phyloP scores from a whole-genome alignment of 2,113 vertebrate genomes.

The Pluvianellus socialis region DNA sequence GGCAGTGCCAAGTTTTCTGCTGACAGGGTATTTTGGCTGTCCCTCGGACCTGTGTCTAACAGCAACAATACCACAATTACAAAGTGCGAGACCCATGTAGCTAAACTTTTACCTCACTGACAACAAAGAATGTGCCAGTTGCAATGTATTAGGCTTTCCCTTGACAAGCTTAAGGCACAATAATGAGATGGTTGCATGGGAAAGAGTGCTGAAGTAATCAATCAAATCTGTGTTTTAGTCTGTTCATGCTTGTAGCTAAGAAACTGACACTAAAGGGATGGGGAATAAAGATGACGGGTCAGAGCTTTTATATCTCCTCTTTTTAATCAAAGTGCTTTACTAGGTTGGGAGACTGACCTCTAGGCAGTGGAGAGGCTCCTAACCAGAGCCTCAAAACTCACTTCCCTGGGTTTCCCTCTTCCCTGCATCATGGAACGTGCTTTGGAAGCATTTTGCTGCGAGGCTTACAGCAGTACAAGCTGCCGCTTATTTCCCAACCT shows the following conservation, averaged over 20 bases:
- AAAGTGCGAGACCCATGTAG: not conserved
- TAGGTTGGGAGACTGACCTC: not conserved
- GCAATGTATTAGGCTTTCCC: constrained; percentile 1
- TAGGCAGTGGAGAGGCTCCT: not conserved
- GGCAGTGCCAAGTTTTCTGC: constrained; percentile 26
- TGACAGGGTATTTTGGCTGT: constrained; percentile 17
- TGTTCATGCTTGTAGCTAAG: constrained; percentile 1
- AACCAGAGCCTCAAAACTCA: not conserved
- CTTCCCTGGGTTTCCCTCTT: not conserved
- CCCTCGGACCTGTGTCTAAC: not conserved
- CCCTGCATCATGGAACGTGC: not conserved
- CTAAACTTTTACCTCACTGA: constrained; percentile 46
- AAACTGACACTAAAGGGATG: not conserved
- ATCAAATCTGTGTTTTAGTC: constrained; percentile 6
- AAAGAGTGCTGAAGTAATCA: constrained; percentile 43
- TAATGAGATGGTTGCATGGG: constrained; percentile 33
- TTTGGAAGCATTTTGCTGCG: not conserved
- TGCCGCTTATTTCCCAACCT: not conserved
- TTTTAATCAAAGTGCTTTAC: not conserved
- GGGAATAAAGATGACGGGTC: not conserved
- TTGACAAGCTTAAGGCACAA: constrained; percentile 56
- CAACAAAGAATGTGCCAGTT: constrained; percentile 44
- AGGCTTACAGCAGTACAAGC: not conserved
- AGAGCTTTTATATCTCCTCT: not conserved
- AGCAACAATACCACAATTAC: not conserved